Percentiles rank a stretch among this genome's conserved stretches.
phyloP scores from a whole-genome alignment of 2,797 vertebrate genomes.

The Tragopan temminckii region DNA sequence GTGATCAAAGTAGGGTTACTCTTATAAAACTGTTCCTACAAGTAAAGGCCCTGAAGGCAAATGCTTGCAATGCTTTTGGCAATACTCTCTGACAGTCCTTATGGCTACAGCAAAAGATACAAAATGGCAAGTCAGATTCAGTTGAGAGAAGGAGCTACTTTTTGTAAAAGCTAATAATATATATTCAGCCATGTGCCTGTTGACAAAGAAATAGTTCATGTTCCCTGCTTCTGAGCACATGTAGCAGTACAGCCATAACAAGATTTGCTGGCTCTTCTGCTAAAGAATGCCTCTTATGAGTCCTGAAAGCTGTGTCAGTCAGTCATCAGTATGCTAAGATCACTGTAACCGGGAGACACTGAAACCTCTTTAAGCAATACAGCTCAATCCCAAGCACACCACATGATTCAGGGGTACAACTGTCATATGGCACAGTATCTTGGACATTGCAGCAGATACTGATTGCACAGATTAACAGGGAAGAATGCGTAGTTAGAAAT shows the following conservation, averaged over 20 bases:
- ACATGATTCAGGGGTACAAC: neutral
- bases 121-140: neutral
- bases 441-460: neutral
- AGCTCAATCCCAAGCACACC: neutral
- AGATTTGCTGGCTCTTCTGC: neutral
- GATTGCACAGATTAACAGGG: neutral
- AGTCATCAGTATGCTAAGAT: neutral
- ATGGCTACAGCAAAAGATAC: neutral
- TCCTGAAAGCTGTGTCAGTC: neutral
- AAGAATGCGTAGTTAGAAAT: neutral
- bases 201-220: fast-evolving
- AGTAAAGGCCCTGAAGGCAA: slow-evolving; percentile 23
- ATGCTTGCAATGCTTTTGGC: neutral
- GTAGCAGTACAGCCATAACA: neutral
- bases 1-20: slow-evolving; percentile 14
- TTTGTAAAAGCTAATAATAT: neutral
- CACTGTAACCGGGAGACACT: neutral
- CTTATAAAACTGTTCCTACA: neutral
- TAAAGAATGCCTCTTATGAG: neutral
- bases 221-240: neutral
- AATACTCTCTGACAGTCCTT: neutral
- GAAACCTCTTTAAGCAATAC: neutral
- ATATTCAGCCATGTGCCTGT: neutral
- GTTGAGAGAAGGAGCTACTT: neutral
- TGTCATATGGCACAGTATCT: fast-evolving